Evolutionary conservation across 2,113 vertebrate genomes (phyloP), one percentile per base, ranked within the genome.

Genomic region (Apaloderma vittatum): DNA sequence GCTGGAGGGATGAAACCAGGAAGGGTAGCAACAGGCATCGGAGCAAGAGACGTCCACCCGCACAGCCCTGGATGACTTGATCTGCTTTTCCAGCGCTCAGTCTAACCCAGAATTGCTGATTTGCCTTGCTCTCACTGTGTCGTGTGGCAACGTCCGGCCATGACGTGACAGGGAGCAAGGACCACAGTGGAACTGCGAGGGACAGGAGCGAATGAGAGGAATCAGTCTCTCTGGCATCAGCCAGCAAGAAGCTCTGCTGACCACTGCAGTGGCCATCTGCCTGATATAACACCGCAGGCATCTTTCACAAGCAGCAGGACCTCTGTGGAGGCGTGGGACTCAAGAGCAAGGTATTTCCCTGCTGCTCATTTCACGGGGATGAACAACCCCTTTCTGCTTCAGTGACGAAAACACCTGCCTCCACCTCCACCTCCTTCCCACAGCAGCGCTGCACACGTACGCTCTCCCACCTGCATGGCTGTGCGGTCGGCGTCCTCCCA

Each of bases 381-480:
- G 27, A 83, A 13, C 34, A 62, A 17, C 8, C 34, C 9, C 3
- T 57, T 59, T 34, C 71, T 86, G 49, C 58, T 66, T 52, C 20
- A 43, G 30, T 79, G 71, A 29, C 66, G 67, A 15, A 2, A 1
- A 7, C 30, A 70, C 46, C 24, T n/a, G n/a, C n/a, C 20, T 37
- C 27, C 61, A 34, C 16, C 55, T 45, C 12, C 17, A 22, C 55
- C 49, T 71, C 27, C 10, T 75, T 76, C 40, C 46, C 29, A 45
- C 30, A 58, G 32, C 17, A 82, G 57, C 54, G 4, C 32, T 51
- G 43, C 0, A 2, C 29, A 61, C 10, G 6, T 1, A 13, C 0
- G 0, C 21, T 36, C 72, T 91, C 86, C 55, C 85, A 97, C 95
- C 88, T 96, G 88, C 95, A 95, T 93, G 11, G 48, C 45, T 12